Evolutionary conservation across 1,140 invertebrate genomes (phyloP).

Genomic region (Leguminivora glycinivorella): DNA sequence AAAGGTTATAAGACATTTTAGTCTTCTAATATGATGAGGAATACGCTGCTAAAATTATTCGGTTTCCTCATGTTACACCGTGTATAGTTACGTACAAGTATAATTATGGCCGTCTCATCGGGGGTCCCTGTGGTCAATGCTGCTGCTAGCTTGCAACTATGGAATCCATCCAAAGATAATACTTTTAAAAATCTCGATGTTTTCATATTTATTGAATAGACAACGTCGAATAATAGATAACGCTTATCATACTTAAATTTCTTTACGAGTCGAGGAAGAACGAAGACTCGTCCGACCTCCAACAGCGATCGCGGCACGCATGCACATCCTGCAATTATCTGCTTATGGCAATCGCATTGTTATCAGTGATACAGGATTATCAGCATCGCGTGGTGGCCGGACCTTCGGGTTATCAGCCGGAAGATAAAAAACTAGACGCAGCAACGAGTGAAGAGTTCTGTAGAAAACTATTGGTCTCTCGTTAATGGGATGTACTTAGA

Average conservation of each 20-base stretch:
- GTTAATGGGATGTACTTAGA: neutral
- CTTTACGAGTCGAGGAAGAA: neutral
- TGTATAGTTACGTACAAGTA: too few relatives aligned
- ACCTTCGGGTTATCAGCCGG: neutral
- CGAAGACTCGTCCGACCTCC: neutral
- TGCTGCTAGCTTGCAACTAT: too few relatives aligned
- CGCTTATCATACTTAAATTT: neutral
- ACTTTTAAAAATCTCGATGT: neutral
- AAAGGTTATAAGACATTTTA: too few relatives aligned
- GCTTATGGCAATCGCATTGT: neutral
- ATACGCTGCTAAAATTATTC: too few relatives aligned
- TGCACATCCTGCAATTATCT: constrained; percentile 8
- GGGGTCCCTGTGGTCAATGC: too few relatives aligned
- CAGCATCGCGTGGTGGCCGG: neutral
- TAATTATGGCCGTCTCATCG: too few relatives aligned
- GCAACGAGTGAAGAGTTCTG: neutral
- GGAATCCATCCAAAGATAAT: neutral
- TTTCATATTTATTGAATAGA: neutral
- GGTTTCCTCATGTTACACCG: too few relatives aligned
- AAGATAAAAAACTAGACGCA: constrained; percentile 1
- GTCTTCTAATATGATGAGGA: too few relatives aligned
- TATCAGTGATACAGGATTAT: constrained; percentile 12
- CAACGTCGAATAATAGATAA: neutral
- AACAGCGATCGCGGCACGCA: neutral
- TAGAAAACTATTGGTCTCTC: neutral